phyloP scores from a whole-genome alignment of 2,113 vertebrate species.

The Anolis sagrei region DNA sequence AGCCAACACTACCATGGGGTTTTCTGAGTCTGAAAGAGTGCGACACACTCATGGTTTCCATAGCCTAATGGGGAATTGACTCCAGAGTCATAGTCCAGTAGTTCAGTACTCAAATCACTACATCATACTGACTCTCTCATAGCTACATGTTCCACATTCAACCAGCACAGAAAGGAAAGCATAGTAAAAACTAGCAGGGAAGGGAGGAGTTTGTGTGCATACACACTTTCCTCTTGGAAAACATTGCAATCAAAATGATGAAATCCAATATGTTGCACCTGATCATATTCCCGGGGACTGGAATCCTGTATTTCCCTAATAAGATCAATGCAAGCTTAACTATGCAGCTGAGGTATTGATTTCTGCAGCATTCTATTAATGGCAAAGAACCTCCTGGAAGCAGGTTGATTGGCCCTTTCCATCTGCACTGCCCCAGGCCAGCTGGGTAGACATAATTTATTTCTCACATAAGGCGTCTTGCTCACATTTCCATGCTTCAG shows the following conservation, averaged over 20 bases:
- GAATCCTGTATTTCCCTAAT: not conserved
- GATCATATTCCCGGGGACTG: not conserved
- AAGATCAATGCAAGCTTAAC: not conserved
- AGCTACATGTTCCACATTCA: not conserved
- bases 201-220: not conserved
- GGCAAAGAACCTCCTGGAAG: slow-evolving; percentile 2
- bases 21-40: no score
- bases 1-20: no score
- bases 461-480: slow-evolving; percentile 21
- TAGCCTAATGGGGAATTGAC: no score
- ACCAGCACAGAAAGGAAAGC: not conserved
- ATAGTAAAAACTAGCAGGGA: not conserved
- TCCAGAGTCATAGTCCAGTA: no score
- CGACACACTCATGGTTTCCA: no score
- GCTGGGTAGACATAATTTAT: slow-evolving; percentile 46
- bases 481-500: slow-evolving; percentile 61
- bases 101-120: no score
- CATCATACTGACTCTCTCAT: not conserved
- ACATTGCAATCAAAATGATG: not conserved
- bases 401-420: not conserved
- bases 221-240: not conserved
- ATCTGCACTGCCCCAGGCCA: slow-evolving; percentile 9
- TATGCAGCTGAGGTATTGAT: slow-evolving; percentile 11
- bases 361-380: slow-evolving; percentile 3
- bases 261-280: not conserved